phyloP scores from a whole-genome alignment of 2,113 vertebrate species.

The Axis porcinus region DNA sequence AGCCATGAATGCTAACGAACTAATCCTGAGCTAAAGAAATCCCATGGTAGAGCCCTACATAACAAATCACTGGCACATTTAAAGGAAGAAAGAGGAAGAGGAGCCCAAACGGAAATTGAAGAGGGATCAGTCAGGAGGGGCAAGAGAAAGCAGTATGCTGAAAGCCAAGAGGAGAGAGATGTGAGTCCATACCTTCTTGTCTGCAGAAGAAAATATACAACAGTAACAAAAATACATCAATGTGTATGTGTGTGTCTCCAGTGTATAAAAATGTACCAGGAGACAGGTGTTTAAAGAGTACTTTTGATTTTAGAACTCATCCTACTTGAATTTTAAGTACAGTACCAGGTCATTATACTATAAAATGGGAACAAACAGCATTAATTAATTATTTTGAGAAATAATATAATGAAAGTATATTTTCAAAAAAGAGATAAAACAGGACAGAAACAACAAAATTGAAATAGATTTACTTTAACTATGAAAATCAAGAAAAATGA shows the following conservation, averaged over 20 bases:
- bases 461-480: background rate
- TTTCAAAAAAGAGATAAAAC: background rate
- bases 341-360: background rate
- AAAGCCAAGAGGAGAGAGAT: background rate
- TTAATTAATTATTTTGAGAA: background rate
- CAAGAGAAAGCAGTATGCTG: background rate
- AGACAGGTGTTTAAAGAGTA: background rate
- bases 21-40: background rate
- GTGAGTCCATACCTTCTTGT: background rate
- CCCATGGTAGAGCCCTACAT: background rate
- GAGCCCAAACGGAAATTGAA: background rate
- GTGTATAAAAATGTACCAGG: background rate
- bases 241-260: background rate
- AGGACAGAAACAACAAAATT: background rate
- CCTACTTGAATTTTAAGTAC: background rate
- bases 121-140: background rate
- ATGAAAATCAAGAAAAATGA: background rate
- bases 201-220: background rate
- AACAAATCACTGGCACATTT: background rate
- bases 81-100: background rate
- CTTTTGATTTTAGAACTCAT: background rate
- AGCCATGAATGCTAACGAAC: background rate
- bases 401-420: constrained; percentile 16
- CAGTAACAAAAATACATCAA: background rate
- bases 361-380: background rate